Evolutionary conservation across 2,888 invertebrate species (phyloP).

Genomic region (Autographa gamma): DNA sequence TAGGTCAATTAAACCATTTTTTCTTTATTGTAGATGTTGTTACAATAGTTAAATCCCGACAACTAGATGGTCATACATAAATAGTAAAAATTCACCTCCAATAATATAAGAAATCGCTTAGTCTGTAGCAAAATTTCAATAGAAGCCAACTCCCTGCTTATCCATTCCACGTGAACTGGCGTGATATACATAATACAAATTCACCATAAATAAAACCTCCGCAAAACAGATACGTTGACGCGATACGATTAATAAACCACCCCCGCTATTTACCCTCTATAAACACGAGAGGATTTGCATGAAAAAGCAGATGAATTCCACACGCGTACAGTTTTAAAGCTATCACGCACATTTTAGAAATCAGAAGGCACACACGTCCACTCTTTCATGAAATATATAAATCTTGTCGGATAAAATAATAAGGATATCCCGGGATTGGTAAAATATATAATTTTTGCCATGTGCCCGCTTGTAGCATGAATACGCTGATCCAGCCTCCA

Average conservation of each 20-base stretch:
- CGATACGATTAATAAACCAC: conserved; percentile 41
- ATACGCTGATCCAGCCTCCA: no score
- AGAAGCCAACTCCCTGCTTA: not conserved
- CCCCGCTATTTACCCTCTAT: conserved; percentile 23
- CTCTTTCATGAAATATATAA: conserved; percentile 67
- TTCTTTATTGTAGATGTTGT: no score
- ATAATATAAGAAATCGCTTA: no score
- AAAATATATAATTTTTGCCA: not conserved
- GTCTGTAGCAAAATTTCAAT: not conserved
- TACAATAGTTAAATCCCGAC: no score
- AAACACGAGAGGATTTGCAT: conserved; percentile 48
- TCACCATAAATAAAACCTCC: not conserved
- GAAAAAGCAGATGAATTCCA: conserved; percentile 35
- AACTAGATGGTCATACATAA: no score
- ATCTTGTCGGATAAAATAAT: conserved; percentile 56
- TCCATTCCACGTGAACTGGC: not conserved
- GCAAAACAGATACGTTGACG: conserved; percentile 28
- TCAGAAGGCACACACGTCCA: conserved; percentile 62
- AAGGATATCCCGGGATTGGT: conserved; percentile 35
- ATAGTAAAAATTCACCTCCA: no score
- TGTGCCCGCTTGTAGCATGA: no score
- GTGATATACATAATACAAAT: not conserved
- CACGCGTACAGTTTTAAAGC: conserved; percentile 37
- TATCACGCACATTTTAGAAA: conserved; percentile 61
- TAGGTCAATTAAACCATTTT: no score